These are phyloP conservation scores for Rhorus exstirpatorius DNA, from an alignment of 2,888 invertebrate genomes.

Conservation along the genomic window DNA sequence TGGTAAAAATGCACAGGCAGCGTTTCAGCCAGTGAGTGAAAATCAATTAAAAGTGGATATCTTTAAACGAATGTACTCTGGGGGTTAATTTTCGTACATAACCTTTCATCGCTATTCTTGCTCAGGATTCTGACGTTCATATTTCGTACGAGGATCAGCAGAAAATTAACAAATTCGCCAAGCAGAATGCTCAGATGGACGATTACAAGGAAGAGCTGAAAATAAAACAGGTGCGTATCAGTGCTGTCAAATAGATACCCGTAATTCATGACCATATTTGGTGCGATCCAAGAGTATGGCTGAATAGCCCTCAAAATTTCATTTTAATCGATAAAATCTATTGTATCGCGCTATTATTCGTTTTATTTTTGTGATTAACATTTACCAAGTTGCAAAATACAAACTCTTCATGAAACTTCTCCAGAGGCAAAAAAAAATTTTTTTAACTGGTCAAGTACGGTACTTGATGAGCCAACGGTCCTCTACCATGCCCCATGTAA, in stretches of 20 bases:
- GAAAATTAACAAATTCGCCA: conserved; percentile 98
- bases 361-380: background rate
- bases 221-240: conserved; percentile 89
- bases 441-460: too few species aligned
- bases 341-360: too few species aligned
- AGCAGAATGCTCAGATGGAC: conserved; percentile 96
- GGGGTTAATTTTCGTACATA: conserved; percentile 67
- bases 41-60: conserved; percentile 17
- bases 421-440: too few species aligned
- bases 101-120: conserved; percentile 54
- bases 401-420: too few species aligned
- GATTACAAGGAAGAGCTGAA: conserved; percentile 96
- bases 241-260: background rate
- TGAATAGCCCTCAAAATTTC: background rate
- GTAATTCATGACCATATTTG: conserved; percentile 77
- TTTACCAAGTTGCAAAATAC: too few species aligned
- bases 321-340: background rate
- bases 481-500: too few species aligned
- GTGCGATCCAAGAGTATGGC: conserved; percentile 61
- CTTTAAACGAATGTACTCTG: conserved; percentile 14
- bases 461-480: too few species aligned
- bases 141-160: conserved; percentile 99
- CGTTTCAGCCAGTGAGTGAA: conserved; percentile 90
- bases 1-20: conserved; percentile 86
- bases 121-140: conserved; percentile 95